Percentiles rank a stretch among this genome's conserved stretches.
Conservation (phyloP, 2,888 invertebrate genomes). For the Anoplius nigerrimus region DNA sequence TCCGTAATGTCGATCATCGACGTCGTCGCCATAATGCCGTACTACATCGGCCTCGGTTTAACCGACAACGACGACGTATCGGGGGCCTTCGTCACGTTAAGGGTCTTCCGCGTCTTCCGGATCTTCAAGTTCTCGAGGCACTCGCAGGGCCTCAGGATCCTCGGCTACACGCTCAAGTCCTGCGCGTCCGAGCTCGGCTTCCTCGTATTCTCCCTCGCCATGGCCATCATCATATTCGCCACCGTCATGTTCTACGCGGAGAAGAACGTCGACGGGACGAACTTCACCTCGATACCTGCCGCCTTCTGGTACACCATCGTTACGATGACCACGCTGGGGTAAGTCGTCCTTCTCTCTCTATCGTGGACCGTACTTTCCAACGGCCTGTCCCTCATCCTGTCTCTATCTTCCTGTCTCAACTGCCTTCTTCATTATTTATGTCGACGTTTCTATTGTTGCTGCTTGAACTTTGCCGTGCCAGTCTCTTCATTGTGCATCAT, state of each 20-base stretch:
- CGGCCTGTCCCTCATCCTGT: neutral
- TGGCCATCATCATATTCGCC: slow-evolving; percentile 99
- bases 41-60: slow-evolving; percentile 98
- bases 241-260: slow-evolving; percentile 99
- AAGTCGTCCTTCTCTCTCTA: slow-evolving; percentile 76
- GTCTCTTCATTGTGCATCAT: too few species aligned
- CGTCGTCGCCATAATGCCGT: slow-evolving; percentile 99
- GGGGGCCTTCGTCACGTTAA: slow-evolving; percentile 98
- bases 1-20: slow-evolving; percentile 99
- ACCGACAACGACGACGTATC: slow-evolving; percentile 99
- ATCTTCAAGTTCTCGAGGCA: slow-evolving; percentile 99
- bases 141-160: slow-evolving; percentile 97
- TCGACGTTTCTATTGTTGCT: too few species aligned
- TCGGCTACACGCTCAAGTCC: slow-evolving; percentile 99
- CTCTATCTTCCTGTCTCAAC: slow-evolving; percentile 5
- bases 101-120: slow-evolving; percentile 99
- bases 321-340: slow-evolving; percentile 99
- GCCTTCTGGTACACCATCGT: slow-evolving; percentile 99
- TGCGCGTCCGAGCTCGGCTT: slow-evolving; percentile 99
- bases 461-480: too few species aligned
- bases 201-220: slow-evolving; percentile 98
- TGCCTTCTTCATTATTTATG: too few species aligned
- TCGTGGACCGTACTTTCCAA: neutral
- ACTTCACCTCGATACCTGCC: slow-evolving; percentile 99
- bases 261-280: slow-evolving; percentile 97